phyloP scores from a whole-genome alignment of 2,797 vertebrate genomes.

The Amazonetta brasiliensis region DNA sequence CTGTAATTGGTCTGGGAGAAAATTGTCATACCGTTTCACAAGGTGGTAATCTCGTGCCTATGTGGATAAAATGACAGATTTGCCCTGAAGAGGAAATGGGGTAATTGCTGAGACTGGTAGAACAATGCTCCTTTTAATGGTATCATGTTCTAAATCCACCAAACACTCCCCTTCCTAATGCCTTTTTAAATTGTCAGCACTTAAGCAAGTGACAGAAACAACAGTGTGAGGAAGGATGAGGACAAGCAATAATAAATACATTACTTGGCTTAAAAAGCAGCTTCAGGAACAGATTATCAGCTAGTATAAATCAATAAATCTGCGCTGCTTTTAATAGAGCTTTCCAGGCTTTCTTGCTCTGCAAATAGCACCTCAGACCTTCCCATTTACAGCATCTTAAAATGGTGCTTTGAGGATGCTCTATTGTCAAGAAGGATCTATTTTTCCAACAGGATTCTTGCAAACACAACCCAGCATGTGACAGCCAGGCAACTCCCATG shows the following conservation, averaged over 20 bases:
- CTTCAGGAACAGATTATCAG: not conserved
- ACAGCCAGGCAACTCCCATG: conserved; percentile 8
- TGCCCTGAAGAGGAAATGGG: conserved; percentile 3
- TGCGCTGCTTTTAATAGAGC: not conserved
- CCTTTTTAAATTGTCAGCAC: conserved; percentile 17
- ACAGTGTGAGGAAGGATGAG: not conserved
- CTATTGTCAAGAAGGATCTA: conserved; percentile 16
- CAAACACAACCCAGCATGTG: not conserved
- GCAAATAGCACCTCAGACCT: conserved; percentile 19
- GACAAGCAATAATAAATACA: conserved; percentile 3
- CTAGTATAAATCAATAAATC: not conserved
- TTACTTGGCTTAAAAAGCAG: conserved; percentile 11
- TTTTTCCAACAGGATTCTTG: conserved; percentile 31
- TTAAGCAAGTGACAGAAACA: not conserved
- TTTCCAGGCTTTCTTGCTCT: not conserved
- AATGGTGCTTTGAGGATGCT: not conserved
- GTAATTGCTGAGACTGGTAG: conserved; percentile 26
- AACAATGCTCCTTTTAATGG: conserved; percentile 14
- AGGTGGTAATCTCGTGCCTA: conserved; percentile 22
- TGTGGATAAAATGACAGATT: conserved; percentile 30
- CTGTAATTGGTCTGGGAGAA: not conserved
- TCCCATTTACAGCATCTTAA: not conserved
- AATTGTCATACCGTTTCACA: not conserved
- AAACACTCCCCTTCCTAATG: conserved; percentile 6
- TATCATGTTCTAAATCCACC: not conserved